Percentiles rank a stretch among this genome's conserved stretches.
Evolutionary conservation across 1,140 invertebrate species (phyloP).

Genomic region (Rhagoletis pomonella): DNA sequence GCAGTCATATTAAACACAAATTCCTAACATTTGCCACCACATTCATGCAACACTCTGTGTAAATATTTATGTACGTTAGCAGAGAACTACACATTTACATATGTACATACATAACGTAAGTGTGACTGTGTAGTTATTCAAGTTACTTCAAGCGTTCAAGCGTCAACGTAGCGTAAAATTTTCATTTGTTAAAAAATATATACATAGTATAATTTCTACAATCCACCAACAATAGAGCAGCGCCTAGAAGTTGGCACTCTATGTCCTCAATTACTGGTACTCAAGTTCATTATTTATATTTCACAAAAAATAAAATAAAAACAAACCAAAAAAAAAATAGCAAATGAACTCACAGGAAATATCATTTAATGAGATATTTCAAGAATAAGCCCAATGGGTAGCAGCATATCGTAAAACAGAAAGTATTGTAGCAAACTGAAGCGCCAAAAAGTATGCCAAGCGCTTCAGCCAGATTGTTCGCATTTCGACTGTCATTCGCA

Average conservation of each 20-base stretch:
- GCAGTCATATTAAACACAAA: too few species aligned
- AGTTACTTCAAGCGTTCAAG: not conserved
- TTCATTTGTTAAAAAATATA: not conserved
- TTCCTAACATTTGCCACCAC: too few species aligned
- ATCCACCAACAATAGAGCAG: not conserved
- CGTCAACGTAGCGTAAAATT: not conserved
- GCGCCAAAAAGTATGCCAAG: slow-evolving; percentile 25
- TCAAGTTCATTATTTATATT: slow-evolving; percentile 32
- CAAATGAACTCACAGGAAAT: not conserved
- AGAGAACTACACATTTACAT: too few species aligned
- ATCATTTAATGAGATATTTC: slow-evolving; percentile 30
- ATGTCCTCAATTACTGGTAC: slow-evolving; percentile 30
- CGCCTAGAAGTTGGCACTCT: not conserved
- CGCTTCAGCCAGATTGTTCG: not conserved
- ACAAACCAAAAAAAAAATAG: not conserved
- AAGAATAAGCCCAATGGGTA: not conserved
- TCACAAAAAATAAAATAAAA: not conserved
- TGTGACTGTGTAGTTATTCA: too few species aligned
- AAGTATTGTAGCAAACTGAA: not conserved
- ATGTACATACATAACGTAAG: too few species aligned
- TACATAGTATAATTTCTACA: not conserved
- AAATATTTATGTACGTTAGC: too few species aligned
- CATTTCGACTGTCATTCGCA: slow-evolving; percentile 18
- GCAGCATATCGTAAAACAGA: not conserved
- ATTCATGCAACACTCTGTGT: too few species aligned